Evolutionary conservation across 2,113 vertebrate genomes (phyloP).

Genomic region (Bucco capensis): DNA sequence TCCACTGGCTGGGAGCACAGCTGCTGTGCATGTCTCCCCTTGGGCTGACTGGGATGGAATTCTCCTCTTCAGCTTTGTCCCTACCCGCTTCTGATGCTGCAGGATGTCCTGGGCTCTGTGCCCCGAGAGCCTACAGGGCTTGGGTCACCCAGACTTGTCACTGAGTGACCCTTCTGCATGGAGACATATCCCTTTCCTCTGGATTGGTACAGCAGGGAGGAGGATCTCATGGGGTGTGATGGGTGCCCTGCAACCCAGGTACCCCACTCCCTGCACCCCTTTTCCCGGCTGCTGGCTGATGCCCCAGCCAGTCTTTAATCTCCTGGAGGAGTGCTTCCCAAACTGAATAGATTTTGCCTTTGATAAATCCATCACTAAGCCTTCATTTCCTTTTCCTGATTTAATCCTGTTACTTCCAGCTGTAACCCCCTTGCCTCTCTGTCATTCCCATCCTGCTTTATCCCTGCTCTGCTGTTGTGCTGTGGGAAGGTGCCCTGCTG

Average conservation of each 20-base stretch:
- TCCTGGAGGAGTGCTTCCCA: background rate
- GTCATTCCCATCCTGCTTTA: background rate
- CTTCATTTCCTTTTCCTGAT: slow-evolving; percentile 16
- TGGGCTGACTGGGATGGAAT: background rate
- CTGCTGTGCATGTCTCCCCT: rapidly evolving
- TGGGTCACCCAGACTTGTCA: too few species aligned
- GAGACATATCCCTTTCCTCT: rapidly evolving
- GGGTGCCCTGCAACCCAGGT: background rate
- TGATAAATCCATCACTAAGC: background rate
- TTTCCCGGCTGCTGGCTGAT: background rate
- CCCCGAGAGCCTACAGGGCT: background rate
- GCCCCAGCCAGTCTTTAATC: background rate
- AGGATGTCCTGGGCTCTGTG: rapidly evolving
- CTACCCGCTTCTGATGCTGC: background rate
- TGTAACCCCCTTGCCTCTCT: background rate
- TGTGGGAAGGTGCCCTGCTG: background rate
- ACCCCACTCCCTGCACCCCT: background rate
- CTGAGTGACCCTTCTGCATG: rapidly evolving
- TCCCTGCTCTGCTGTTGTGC: rapidly evolving
- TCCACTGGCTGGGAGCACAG: rapidly evolving
- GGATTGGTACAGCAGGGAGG: rapidly evolving
- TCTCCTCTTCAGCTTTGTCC: background rate
- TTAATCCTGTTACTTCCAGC: background rate
- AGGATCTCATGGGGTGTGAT: rapidly evolving
- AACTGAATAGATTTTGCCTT: background rate